Base-by-base conservation (phyloP, 2,113 vertebrate genomes). In the Xenopus borealis region DNA sequence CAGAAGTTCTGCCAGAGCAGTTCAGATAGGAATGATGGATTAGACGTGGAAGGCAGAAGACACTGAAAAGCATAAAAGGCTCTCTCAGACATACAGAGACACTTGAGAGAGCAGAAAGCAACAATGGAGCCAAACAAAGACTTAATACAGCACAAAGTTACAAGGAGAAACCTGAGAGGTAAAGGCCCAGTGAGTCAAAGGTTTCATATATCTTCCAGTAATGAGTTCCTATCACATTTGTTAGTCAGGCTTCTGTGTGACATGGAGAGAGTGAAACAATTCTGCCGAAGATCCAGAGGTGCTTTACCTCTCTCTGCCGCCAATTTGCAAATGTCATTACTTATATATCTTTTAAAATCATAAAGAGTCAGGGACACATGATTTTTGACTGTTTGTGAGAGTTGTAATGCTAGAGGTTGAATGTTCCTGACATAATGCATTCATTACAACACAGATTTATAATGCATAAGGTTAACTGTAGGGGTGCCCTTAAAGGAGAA, bases 111-210 rank as follows among this genome's bases (percentile, higher is more conserved):
- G 40, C 40, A 45, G 20, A 16, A 33, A 46, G 44, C 11, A 66
- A 18, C 18, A 66, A 66, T 46, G 40, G 40, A 46, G 44, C 12
- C 33, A 66, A 13, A 66, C 40, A 66, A 66, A 66, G 63, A 46
- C 17, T 18, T 46, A 16, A 12, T 16, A 66, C 17, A 66, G 33
- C 63, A 66, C 40, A 64, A 40, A 64, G 62, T 64, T 16, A 64
- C 14, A 64, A 66, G 63, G 63, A 66, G 63, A 66, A 66, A 66
- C 63, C 33, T 46, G 63, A 66, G 63, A 66, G 18, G 40, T 46
- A 33, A 46, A 18, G 33, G 33, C 63, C 40, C 63, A 44, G 33
- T 66, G 63, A 66, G 63, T 18, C 40, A 66, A 45, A 66, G 63
- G 40, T 66, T 33, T 66, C 44, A 4, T 46, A 33, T 46, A 18